Evolutionary conservation across 2,113 vertebrate genomes (phyloP), one percentile per base, ranked within the genome.

Genomic region (Megaleporinus macrocephalus): DNA sequence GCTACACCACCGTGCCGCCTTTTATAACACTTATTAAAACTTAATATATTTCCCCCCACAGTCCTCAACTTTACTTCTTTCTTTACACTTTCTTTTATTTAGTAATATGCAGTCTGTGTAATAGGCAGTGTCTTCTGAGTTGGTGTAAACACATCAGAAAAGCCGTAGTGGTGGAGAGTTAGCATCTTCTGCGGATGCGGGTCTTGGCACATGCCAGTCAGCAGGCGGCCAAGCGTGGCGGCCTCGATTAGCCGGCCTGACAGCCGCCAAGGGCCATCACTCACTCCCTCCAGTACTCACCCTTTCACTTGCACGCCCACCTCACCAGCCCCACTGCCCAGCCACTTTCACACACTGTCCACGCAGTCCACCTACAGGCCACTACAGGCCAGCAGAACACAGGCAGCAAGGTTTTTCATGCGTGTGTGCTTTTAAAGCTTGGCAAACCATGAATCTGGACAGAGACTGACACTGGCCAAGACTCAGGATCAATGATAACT

Each of bases 171-270:
- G 33, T 55, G 30, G 44, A 61, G 66, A 44, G 36, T 1, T 3
- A 44, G 66, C 65, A 36, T 33, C 7, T 15, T 62, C 11, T 18
- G 29, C 73, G 63, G 51, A 70, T 2, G 29, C 24, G 41, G 83
- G 55, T 3, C 62, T 61, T 89, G 87, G 89, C 90, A 92, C 83
- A 87, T 91, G 91, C 89, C 92, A 90, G 89, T 92, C 91, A 89
- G 83, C 1, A 82, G 79, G 87, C 78, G 47, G 86, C 88, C 89
- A 88, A 86, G 84, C 87, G 89, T 85, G 81, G 81, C 80, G 76
- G 76, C 84, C 88, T 90, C 71, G 88, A 90, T 93, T 92, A 93
- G 86, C 80, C 83, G 78, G 82, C 84, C 85, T 91, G 93, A 90
- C 88, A 90, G 88, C 79, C 79, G 61, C 76, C 81, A 77, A 2